Evolutionary conservation across 2,888 invertebrate genomes (phyloP).

Genomic region (Spialia ferax): DNA sequence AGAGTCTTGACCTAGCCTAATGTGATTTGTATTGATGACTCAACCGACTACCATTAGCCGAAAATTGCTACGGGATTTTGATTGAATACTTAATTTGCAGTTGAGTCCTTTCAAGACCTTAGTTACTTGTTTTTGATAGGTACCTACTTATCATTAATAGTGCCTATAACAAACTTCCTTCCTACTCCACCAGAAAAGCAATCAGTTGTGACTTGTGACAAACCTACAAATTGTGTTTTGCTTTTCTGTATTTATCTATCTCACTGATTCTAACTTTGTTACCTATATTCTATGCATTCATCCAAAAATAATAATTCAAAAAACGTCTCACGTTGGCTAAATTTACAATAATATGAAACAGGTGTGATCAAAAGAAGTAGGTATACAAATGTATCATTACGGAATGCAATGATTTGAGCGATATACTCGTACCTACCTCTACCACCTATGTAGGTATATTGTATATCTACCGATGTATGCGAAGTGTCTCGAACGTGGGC

Average conservation of each 20-base stretch:
- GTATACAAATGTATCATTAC: slow-evolving; percentile 9
- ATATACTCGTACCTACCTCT: too few relatives aligned
- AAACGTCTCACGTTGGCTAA: neutral
- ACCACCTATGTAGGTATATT: neutral
- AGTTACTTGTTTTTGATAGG: neutral
- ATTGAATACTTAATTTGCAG: slow-evolving; percentile 6
- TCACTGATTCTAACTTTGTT: too few relatives aligned
- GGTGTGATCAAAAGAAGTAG: too few relatives aligned
- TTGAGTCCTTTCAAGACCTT: neutral
- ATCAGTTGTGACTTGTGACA: too few relatives aligned
- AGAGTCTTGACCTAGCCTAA: slow-evolving; percentile 84
- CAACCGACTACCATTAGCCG: slow-evolving; percentile 40
- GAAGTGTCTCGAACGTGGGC: slow-evolving; percentile 23
- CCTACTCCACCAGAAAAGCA: too few relatives aligned
- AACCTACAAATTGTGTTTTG: too few relatives aligned
- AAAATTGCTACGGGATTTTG: slow-evolving; percentile 3
- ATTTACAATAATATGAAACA: neutral
- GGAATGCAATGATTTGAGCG: slow-evolving; percentile 1
- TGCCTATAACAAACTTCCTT: too few relatives aligned
- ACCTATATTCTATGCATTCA: neutral
- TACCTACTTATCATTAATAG: too few relatives aligned
- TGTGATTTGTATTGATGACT: slow-evolving; percentile 69
- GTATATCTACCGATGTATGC: slow-evolving; percentile 5
- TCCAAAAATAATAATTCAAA: neutral
- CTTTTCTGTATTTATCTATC: too few relatives aligned